Conservation (phyloP, 2,797 vertebrate genomes). For the Hemitrygon akajei region DNA sequence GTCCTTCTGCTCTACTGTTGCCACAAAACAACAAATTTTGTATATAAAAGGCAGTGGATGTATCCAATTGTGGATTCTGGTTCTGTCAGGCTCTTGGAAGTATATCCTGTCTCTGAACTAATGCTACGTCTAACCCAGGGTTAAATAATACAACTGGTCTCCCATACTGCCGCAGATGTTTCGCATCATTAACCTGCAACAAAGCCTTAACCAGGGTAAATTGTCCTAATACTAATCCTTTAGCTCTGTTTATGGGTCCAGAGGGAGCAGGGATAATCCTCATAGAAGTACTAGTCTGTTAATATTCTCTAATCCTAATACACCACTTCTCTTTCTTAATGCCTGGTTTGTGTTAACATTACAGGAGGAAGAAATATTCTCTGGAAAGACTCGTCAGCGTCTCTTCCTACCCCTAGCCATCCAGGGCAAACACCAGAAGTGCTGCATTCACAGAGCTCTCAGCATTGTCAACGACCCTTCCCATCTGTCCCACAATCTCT, state of each 20-base stretch:
- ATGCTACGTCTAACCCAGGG: neutral
- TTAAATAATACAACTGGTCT: neutral
- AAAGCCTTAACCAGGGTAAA: neutral
- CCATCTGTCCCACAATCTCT: no score
- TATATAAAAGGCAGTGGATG: no score
- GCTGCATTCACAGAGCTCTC: no score
- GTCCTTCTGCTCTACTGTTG: no score
- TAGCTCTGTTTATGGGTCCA: neutral
- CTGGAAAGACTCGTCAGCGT: no score
- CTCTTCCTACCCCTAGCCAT: no score
- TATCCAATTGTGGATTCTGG: no score
- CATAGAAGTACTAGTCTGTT: neutral
- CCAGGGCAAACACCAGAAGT: no score
- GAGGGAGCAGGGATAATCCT: neutral
- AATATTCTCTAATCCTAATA: neutral
- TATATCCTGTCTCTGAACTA: no score
- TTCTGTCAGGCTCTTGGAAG: neutral
- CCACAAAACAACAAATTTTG: no score
- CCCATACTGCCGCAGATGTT: neutral
- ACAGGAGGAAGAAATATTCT: neutral
- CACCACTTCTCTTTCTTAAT: neutral
- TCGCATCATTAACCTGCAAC: neutral
- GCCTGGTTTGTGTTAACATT: neutral
- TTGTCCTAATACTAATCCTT: neutral
- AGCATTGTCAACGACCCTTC: no score